Conservation (phyloP, 2,888 invertebrate genomes). For the Pachliopta kotzebuea region DNA sequence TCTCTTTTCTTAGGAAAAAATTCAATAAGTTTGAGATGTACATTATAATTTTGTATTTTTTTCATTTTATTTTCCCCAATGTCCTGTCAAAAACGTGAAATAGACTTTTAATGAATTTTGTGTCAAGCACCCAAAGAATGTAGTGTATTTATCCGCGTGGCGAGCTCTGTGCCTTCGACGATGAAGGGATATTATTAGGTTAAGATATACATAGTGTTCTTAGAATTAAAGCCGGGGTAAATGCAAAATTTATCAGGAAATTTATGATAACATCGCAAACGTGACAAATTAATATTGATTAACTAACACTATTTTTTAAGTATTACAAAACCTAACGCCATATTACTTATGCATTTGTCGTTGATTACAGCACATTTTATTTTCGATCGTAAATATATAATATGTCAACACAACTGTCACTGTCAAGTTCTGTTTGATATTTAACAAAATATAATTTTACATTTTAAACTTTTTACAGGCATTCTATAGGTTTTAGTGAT, state of each 20-base stretch:
- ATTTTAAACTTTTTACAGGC: constrained; percentile 8
- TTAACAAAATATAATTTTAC: not conserved
- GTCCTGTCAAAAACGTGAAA: constrained; percentile 4
- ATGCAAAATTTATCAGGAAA: constrained; percentile 21
- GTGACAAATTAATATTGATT: constrained; percentile 19
- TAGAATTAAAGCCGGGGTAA: constrained; percentile 25
- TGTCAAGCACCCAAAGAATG: constrained; percentile 51
- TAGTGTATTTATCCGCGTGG: constrained; percentile 55
- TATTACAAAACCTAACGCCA: constrained; percentile 25
- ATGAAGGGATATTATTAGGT: constrained; percentile 28
- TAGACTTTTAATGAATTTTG: constrained; percentile 16
- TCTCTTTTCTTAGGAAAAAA: constrained; percentile 3
- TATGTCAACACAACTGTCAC: not conserved
- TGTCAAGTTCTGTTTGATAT: not conserved
- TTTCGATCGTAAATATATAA: not conserved
- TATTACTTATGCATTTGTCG: constrained; percentile 24
- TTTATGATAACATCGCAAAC: not conserved
- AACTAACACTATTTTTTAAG: constrained; percentile 31
- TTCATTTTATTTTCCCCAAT: not conserved
- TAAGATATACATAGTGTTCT: constrained; percentile 32
- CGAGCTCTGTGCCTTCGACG: constrained; percentile 45
- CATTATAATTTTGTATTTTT: not conserved
- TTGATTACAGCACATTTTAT: constrained; percentile 11
- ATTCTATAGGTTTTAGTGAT: constrained; percentile 7
- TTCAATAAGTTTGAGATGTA: constrained; percentile 12